Evolutionary conservation across 1,140 invertebrate genomes (phyloP).

Genomic region (Drosophila miranda): DNA sequence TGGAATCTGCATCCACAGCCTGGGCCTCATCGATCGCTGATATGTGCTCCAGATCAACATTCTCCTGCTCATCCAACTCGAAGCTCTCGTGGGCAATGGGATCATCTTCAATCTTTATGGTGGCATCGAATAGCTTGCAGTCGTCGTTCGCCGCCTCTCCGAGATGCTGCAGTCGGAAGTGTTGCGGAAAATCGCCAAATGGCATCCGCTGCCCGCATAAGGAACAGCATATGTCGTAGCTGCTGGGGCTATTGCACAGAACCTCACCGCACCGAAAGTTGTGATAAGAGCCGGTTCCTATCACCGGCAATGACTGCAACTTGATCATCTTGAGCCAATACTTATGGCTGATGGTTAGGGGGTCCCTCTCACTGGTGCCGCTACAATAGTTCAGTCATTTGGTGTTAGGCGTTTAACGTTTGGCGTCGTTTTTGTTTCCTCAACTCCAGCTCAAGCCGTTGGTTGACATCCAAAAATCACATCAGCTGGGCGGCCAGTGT

Average conservation of each 20-base stretch:
- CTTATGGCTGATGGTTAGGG: neutral
- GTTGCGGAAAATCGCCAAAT: slow-evolving; percentile 52
- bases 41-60: slow-evolving; percentile 28
- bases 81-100: slow-evolving; percentile 51
- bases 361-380: neutral
- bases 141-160: neutral
- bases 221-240: slow-evolving; percentile 62
- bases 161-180: slow-evolving; percentile 58
- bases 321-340: slow-evolving; percentile 46
- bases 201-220: slow-evolving; percentile 54
- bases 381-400: neutral
- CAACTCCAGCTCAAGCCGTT: neutral
- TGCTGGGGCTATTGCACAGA: slow-evolving; percentile 43
- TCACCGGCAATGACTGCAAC: slow-evolving; percentile 30
- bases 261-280: slow-evolving; percentile 67
- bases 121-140: slow-evolving; percentile 1
- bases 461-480: neutral
- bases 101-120: slow-evolving; percentile 40
- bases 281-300: slow-evolving; percentile 7
- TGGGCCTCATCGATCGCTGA: slow-evolving; percentile 23
- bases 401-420: slow-evolving; percentile 16
- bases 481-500: slow-evolving; percentile 25
- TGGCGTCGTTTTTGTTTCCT: slow-evolving; percentile 22
- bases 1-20: neutral
- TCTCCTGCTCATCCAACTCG: slow-evolving; percentile 1